phyloP scores from a whole-genome alignment of 2,888 invertebrate genomes.

The Mimas tiliae region DNA sequence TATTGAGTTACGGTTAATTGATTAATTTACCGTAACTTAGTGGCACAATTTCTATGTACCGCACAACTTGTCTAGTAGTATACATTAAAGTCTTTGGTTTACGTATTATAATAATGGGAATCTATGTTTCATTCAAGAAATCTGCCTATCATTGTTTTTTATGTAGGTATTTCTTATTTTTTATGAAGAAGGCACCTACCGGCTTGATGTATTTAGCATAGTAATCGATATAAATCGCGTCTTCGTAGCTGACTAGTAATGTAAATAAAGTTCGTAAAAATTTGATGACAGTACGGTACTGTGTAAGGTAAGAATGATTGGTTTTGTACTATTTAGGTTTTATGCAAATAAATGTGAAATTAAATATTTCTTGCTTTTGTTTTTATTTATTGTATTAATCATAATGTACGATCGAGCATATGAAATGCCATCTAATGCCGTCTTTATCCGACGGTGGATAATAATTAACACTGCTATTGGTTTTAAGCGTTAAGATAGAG shows the following conservation, averaged over 20 bases:
- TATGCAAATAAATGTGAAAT: constrained; percentile 24
- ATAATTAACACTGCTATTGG: too few relatives aligned
- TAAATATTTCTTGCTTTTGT: constrained; percentile 3
- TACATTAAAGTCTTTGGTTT: too few relatives aligned
- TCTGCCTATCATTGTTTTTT: not conserved
- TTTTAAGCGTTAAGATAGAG: too few relatives aligned
- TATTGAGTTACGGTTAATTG: too few relatives aligned
- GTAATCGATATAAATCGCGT: not conserved
- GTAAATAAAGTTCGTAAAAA: constrained; percentile 23
- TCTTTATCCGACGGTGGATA: too few relatives aligned
- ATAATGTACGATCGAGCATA: too few relatives aligned
- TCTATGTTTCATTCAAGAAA: not conserved
- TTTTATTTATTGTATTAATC: not conserved
- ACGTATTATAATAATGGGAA: not conserved
- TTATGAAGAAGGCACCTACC: not conserved
- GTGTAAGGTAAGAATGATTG: constrained; percentile 38
- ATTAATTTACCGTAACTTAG: too few relatives aligned
- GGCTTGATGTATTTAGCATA: not conserved
- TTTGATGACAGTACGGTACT: constrained; percentile 33
- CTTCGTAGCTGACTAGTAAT: constrained; percentile 6
- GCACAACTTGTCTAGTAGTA: too few relatives aligned
- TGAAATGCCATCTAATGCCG: too few relatives aligned
- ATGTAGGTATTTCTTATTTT: not conserved
- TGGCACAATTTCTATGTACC: too few relatives aligned
- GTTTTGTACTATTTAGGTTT: constrained; percentile 32